Percentiles rank a stretch among this genome's conserved stretches.
Conservation (phyloP, 2,888 invertebrate species). For the Rhingia rostrata region DNA sequence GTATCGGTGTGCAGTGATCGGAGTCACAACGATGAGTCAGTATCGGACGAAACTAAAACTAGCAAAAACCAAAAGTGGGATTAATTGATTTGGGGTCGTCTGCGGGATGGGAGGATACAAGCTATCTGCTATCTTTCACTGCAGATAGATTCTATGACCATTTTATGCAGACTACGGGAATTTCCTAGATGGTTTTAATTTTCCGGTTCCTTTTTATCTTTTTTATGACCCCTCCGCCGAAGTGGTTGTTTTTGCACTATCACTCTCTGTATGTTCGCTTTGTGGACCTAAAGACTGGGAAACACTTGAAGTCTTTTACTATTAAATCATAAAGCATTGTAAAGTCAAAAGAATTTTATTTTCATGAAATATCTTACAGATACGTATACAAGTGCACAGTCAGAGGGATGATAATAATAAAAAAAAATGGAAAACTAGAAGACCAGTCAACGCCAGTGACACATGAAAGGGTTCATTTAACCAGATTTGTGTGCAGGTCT, state of each 20-base stretch:
- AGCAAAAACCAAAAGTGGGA: conserved; percentile 35
- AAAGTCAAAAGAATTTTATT: conserved; percentile 34
- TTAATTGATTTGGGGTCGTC: conserved; percentile 51
- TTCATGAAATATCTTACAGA: conserved; percentile 34
- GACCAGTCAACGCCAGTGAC: conserved; percentile 48
- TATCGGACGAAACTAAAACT: conserved; percentile 11
- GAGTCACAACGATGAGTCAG: conserved; percentile 50
- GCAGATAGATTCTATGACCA: conserved; percentile 12
- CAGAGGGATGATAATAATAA: background rate
- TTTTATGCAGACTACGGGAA: conserved; percentile 36
- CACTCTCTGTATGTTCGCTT: background rate
- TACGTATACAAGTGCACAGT: conserved; percentile 5
- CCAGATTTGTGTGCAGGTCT: conserved; percentile 18
- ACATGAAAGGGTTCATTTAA: conserved; percentile 52
- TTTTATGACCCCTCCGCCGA: no score
- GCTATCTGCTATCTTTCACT: conserved; percentile 6
- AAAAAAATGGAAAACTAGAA: background rate
- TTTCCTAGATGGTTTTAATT: conserved; percentile 65
- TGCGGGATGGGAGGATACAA: background rate
- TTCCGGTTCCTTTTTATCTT: conserved; percentile 51
- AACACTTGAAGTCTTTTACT: conserved; percentile 11
- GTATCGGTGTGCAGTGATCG: background rate
- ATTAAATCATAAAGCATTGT: conserved; percentile 59
- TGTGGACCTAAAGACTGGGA: background rate
- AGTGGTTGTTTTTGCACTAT: no score